These are phyloP conservation scores for Sylvilagus floridanus DNA, from an alignment of 2,797 vertebrate genomes.

Conservation along the genomic window DNA sequence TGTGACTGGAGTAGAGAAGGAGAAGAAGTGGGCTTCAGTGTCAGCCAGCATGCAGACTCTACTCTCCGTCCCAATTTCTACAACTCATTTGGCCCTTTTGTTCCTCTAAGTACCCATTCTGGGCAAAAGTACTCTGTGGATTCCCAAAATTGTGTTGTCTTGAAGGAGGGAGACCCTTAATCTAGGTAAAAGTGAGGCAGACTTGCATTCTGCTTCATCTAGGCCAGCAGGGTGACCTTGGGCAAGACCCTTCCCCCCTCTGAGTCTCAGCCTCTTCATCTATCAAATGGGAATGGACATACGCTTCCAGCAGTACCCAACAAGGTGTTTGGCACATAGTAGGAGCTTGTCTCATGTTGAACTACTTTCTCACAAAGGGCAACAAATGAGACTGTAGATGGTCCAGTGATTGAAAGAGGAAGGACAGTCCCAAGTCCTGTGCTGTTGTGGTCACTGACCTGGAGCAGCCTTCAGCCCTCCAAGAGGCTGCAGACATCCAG, in stretches of 20 bases:
- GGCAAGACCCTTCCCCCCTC: not conserved
- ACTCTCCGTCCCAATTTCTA: not conserved
- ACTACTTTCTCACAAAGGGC: not conserved
- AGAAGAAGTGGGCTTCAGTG: not conserved
- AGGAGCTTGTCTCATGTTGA: not conserved
- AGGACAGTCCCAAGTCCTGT: not conserved
- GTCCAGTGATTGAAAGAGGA: slow-evolving; percentile 24
- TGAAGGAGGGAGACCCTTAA: not conserved
- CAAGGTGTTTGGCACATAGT: not conserved
- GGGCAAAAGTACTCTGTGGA: not conserved
- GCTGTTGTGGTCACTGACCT: slow-evolving; percentile 8
- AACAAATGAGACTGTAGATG: not conserved
- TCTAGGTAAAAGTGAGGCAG: slow-evolving; percentile 28
- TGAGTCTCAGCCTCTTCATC: not conserved
- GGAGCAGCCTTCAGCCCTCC: slow-evolving; percentile 20
- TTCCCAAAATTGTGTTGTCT: not conserved
- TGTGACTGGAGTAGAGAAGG: not conserved
- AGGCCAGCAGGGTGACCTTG: not conserved
- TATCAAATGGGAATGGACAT: slow-evolving; percentile 36
- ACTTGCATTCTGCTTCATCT: not conserved
- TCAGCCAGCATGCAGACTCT: not conserved
- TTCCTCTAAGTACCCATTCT: not conserved
- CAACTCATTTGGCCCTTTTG: not conserved
- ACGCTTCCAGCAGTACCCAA: not conserved
- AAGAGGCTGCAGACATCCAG: not conserved